Evolutionary conservation across 2,113 vertebrate species (phyloP), one percentile per base, ranked within the genome.

Genomic region (Toxotes jaculatrix): DNA sequence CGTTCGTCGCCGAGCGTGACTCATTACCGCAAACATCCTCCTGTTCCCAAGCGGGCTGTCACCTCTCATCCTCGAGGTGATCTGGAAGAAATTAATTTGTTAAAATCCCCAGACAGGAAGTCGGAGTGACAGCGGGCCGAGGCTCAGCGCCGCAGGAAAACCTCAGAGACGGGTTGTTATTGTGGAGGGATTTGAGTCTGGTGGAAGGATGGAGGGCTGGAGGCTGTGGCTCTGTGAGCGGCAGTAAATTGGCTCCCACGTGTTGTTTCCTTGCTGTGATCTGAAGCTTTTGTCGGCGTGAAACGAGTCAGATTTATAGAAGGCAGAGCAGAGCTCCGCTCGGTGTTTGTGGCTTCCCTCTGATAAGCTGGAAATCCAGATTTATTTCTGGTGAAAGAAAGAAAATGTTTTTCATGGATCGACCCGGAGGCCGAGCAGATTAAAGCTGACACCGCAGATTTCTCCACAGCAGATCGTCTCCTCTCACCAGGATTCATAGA

Each of bases 21-120:
- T 47, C 51, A 66, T 76, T 55, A 43, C 73, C 55, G 32, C 55
- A 32, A 77, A 85, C 56, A 27, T 31, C 42, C 17, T 14, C 34
- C 31, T 36, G 34, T 0, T 68, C 68, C 80, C 17, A 0, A 53
- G 74, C 1, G 59, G 21, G 45, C 74, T 61, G 77, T 70, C 43
- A 5, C 74, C 19, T n/a, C 70, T 17, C 70, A 19, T 80, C 73
- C 63, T 77, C 0, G 47, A 69, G 64, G 1, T 72, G 80, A 83
- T 83, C 66, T 79, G 49, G 61, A 38, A 27, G 32, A 81, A 81
- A 72, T 84, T 78, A 81, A 81, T 87, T 80, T 81, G 45, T 60
- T 27, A 55, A 45, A 38, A 12, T 79, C 86, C 79, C 86, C 36
- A 36, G 86, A 79, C 60, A 65, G 78, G 78, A 67, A 62, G 63